phyloP scores from a whole-genome alignment of 2,888 invertebrate species.

The Drosophila robusta region DNA sequence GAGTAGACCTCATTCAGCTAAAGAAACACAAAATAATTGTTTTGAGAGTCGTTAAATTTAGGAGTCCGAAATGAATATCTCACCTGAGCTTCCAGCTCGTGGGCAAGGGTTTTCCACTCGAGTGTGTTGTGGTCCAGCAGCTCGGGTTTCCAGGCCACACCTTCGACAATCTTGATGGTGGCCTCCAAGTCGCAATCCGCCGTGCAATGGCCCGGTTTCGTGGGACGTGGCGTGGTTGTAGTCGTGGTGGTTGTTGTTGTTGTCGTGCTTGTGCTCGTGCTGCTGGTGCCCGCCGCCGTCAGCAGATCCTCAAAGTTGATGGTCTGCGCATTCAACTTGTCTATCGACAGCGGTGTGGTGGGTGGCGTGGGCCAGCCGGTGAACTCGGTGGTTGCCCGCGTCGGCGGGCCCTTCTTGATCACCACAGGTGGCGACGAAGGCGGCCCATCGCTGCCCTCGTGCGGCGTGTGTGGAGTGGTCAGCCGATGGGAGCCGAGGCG shows the following conservation, averaged over 20 bases:
- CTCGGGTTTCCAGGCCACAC: slow-evolving; percentile 94
- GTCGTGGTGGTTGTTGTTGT: slow-evolving; percentile 89
- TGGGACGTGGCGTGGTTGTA: slow-evolving; percentile 89
- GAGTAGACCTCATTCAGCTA: slow-evolving; percentile 94
- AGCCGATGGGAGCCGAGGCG: slow-evolving; percentile 87
- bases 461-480: slow-evolving; percentile 87
- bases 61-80: slow-evolving; percentile 17
- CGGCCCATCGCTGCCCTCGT: slow-evolving; percentile 83
- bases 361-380: slow-evolving; percentile 96
- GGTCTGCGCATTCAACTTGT: slow-evolving; percentile 88
- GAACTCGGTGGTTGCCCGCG: slow-evolving; percentile 94
- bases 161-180: slow-evolving; percentile 93
- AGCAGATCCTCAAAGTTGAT: slow-evolving; percentile 86
- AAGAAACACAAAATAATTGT: not conserved
- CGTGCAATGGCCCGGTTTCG: slow-evolving; percentile 92
- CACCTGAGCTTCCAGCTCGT: slow-evolving; percentile 93
- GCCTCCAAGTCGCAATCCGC: slow-evolving; percentile 94
- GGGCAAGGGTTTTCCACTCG: slow-evolving; percentile 93
- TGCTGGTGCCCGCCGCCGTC: slow-evolving; percentile 78
- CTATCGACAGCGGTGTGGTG: slow-evolving; percentile 94
- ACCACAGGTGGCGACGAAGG: slow-evolving; percentile 87
- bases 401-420: slow-evolving; percentile 94
- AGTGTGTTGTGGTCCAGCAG: slow-evolving; percentile 93
- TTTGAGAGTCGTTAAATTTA: not conserved
- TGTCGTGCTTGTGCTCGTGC: slow-evolving; percentile 86